Percentiles rank a stretch among this genome's conserved stretches.
These are phyloP conservation scores for Dasypus novemcinctus DNA, from an alignment of 2,113 vertebrate species.

Conservation along the genomic window DNA sequence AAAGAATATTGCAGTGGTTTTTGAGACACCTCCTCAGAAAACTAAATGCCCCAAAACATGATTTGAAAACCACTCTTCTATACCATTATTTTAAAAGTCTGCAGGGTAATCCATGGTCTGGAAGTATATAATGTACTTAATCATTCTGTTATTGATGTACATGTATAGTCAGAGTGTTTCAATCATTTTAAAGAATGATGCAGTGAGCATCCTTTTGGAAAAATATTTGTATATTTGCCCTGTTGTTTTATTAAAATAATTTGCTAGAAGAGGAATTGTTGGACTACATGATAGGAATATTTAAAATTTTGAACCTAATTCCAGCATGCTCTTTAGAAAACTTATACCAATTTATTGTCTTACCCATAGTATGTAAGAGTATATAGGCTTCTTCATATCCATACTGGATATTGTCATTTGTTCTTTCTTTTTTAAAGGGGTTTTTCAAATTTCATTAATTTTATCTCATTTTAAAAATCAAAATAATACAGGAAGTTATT, in stretches of 20 bases:
- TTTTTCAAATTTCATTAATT: neutral
- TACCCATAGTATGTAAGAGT: neutral
- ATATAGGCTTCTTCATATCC: neutral
- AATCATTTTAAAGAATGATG: conserved; percentile 23
- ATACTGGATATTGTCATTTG: neutral
- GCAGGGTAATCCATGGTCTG: neutral
- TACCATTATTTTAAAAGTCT: neutral
- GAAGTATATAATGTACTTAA: neutral
- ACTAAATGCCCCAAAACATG: neutral
- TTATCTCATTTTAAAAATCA: conserved; percentile 21
- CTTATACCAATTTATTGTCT: neutral
- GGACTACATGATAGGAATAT: neutral
- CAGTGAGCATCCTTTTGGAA: neutral
- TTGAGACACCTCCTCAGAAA: neutral
- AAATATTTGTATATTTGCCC: neutral
- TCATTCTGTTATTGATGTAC: neutral
- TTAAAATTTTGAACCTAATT: neutral
- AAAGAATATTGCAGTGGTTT: no score
- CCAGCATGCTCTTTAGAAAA: neutral
- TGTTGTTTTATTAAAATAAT: conserved; percentile 29
- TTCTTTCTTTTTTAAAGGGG: neutral
- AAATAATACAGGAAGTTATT: neutral
- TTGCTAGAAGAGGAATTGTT: conserved; percentile 4
- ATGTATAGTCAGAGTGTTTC: neutral
- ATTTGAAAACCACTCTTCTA: neutral